Evolutionary conservation across 2,113 vertebrate species (phyloP), one percentile per base, ranked within the genome.

Genomic region (Dromaius novaehollandiae): DNA sequence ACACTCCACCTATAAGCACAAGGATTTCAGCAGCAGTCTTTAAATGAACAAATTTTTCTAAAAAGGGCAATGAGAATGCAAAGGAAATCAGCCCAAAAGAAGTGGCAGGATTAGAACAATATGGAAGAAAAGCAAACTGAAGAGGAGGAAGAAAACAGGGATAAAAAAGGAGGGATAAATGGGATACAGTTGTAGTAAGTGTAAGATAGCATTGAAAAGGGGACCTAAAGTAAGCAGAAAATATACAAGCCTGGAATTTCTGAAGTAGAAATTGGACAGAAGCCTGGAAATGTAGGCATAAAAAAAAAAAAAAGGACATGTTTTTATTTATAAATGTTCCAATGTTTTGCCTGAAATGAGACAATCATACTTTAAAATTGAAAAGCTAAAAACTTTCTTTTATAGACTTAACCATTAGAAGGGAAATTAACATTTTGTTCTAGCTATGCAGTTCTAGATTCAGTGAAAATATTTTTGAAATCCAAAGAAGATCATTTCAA

Each of bases 201-300:
- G 13, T 36, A 91, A 61, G 50, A 56, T 13, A 91, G 91, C 74
- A 70, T 74, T 65, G n/a, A 86, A 77, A 95, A 93, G 91, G 87
- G 93, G 84, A 86, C 82, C 86, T 91, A 94, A 85, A 86, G 44
- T 71, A 96, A 96, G 73, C 82, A 97, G 88, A 95, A 95, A 95
- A 96, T 88, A 95, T 70, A 91, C 70, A 97, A 93, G 88, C 93
- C 94, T 96, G 88, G 74, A 90, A 96, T 96, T 95, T 97, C 96
- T 96, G 95, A 89, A 94, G 97, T 50, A 93, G 97, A 95, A 82
- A 96, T 71, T 90, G 96, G 94, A 95, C 92, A 96, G 85, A 96
- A 91, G 64, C 92, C 91, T 96, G 91, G 66, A 95, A 92, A 92
- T 0, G 20, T 5, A 86, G 40, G 76, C 66, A 93, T 71, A 89